Conservation (phyloP, 2,113 vertebrate species). For the Etheostoma cragini region DNA sequence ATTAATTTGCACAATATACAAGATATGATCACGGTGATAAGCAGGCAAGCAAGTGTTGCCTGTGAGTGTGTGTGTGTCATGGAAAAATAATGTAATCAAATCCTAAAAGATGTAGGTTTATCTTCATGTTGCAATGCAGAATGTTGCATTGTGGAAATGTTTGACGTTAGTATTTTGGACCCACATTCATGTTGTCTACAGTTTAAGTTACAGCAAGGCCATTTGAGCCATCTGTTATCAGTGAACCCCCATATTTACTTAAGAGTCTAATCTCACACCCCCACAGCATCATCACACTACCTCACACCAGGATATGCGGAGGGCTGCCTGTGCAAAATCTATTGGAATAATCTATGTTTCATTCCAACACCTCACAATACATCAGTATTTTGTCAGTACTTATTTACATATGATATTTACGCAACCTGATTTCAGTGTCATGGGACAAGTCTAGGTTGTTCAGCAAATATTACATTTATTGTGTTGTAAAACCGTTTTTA, state of each 20-base stretch:
- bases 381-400: conserved; percentile 44
- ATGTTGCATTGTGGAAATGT: conserved; percentile 19
- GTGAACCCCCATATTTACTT: conserved; percentile 44
- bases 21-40: conserved; percentile 6
- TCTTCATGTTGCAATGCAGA: background rate
- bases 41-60: background rate
- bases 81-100: background rate
- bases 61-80: background rate
- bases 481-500: background rate
- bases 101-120: conserved; percentile 12
- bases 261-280: conserved; percentile 60
- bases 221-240: conserved; percentile 22
- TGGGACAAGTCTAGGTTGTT: conserved; percentile 6
- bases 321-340: conserved; percentile 21
- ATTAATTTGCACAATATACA: conserved; percentile 38
- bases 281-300: conserved; percentile 30
- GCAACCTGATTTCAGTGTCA: background rate
- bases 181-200: conserved; percentile 3
- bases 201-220: conserved; percentile 5
- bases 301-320: conserved; percentile 41
- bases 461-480: background rate
- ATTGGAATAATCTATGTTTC: conserved; percentile 25
- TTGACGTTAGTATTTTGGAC: background rate
- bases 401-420: conserved; percentile 14
- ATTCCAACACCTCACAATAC: conserved; percentile 27